Base-by-base conservation (phyloP, 2,888 invertebrate genomes). In the Drosophila pseudotalamancana region DNA sequence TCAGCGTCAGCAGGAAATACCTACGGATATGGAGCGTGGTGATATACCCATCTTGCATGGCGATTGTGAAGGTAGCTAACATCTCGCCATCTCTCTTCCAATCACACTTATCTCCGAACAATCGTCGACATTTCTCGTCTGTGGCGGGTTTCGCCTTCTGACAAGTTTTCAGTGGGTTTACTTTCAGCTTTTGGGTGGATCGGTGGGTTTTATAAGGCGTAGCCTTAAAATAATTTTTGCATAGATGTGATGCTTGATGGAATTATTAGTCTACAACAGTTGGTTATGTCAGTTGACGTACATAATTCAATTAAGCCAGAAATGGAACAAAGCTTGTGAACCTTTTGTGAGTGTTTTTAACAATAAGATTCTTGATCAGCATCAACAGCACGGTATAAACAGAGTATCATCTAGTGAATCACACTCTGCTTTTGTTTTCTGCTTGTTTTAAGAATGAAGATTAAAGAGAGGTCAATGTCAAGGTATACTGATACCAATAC, bases 41-140 rank as follows among this genome's bases (percentile, higher is more conserved):
- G 95, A 95, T 89, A 95, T 95, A 79, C 94, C 94, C 29, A 92
- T 94, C 59, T 90, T 94, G 39, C 92, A 93, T 69, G 93, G 93
- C 49, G 92, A 94, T 83, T 94, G 94, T 77, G 92, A 92, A 91
- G 92, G 93, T 93, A 90, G 73, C 78, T 53, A 34, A 70, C 51
- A 55, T 34, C 23, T 46, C 12, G 32, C 25, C 59, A 60, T 49
- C 31, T 43, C 23, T 35, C 46, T 21, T 6, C 23, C 55, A 51
- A 62, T 57, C 50, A 46, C 42, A 55, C 63, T 67, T 64, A 72
- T 86, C 74, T 54, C 59, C 54, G 49, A 68, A 34, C 62, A 72
- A 66, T 71, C 76, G 74, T 70, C 66, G 74, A 54, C 73, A 66
- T 19, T 35, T 35, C 55, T 40, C 48, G 31, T 56, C 45, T 35